phyloP scores from a whole-genome alignment of 2,113 vertebrate genomes.

The Todiramphus saurophagus region DNA sequence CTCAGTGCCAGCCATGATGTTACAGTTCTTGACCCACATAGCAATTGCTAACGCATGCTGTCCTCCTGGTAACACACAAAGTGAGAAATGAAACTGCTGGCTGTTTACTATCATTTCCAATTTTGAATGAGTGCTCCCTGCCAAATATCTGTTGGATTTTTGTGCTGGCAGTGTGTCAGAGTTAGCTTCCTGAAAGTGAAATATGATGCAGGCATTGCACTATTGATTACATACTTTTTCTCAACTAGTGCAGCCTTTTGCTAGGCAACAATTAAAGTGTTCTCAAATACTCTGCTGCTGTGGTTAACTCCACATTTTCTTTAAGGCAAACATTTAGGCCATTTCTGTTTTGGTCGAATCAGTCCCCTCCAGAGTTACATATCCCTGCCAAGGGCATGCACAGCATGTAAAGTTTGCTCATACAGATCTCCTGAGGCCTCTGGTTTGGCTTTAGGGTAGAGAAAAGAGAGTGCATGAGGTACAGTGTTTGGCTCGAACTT shows the following conservation, averaged over 20 bases:
- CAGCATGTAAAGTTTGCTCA: not conserved
- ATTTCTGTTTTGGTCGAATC: not conserved
- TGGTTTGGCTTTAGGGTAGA: not conserved
- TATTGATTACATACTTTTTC: not conserved
- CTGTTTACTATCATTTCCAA: not conserved
- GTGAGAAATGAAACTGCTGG: not conserved
- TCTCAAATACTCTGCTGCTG: not conserved
- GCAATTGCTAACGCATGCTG: not conserved
- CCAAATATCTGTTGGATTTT: not conserved
- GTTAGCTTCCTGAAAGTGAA: not conserved
- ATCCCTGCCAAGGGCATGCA: not conserved
- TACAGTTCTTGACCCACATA: not conserved
- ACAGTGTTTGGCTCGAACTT: not conserved
- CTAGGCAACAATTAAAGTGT: not conserved
- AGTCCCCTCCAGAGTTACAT: not conserved
- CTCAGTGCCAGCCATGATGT: rapidly evolving
- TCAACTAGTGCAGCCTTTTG: not conserved
- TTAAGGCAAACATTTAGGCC: not conserved
- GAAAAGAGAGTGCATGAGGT: not conserved
- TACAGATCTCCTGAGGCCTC: not conserved
- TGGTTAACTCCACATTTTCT: not conserved
- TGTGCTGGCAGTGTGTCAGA: not conserved
- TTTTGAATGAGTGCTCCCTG: not conserved
- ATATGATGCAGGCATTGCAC: not conserved
- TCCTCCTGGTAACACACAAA: not conserved